Base-by-base conservation (phyloP, 2,888 invertebrate species). In the Luperina testacea region DNA sequence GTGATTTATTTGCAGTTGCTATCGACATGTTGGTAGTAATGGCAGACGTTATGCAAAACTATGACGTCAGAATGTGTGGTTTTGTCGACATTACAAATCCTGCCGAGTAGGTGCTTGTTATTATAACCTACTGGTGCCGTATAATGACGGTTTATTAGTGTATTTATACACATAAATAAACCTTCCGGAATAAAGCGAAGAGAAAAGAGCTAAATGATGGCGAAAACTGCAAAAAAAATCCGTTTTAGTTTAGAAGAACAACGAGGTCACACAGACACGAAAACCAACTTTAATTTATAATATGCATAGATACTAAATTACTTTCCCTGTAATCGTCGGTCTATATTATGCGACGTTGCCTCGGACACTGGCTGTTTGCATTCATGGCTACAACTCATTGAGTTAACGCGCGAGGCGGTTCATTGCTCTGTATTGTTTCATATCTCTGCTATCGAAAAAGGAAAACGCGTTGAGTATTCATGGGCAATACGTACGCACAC, bases 371-470 rank as follows among this genome's bases (percentile, higher is more conserved):
- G 45, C 24, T 83, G 78, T 81, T 84, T 78, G 67, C 74, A 53
- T 74, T 74, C 27, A 75, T 78, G 57, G 53, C 20, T 64, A 69
- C 67, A 68, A 71, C 59, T 74, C 65, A 75, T 78, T 72, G 61
- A 72, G 85, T 84, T 86, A 85, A 84, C 64, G 57, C 69, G 64
- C 71, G 32, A 63, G 24, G 65, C 63, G 67, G 86, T 87, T 82
- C 87, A 80, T 77, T 77, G 87, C 82, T 67, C 86, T 42, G 65
- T 24, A 78, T 67, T 82, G 73, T 81, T 75, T 73, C 59, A 74
- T 85, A 86, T 72, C 61, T 27, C 38, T 15, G 53, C 68, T 84
- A 87, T 80, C 80, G 67, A 61, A 82, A 82, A 78, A 72, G 75
- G 72, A 80, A 74, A 76, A 80, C 71, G 63, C 9, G 64, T 74